phyloP scores from a whole-genome alignment of 1,140 invertebrate genomes.

The Venustaconcha ellipsiformis region DNA sequence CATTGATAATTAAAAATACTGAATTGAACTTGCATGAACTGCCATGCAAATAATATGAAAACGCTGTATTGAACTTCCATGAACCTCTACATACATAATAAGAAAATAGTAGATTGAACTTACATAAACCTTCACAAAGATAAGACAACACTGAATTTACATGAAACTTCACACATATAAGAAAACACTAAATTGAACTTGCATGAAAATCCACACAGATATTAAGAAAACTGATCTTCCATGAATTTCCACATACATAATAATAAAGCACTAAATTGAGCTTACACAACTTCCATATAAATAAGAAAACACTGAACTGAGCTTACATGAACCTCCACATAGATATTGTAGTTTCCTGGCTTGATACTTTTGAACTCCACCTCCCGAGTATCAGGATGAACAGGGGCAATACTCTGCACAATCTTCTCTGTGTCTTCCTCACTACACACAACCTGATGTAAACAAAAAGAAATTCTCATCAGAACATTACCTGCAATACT shows the following conservation, averaged over 20 bases:
- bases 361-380: slow-evolving; percentile 66
- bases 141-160: not conserved
- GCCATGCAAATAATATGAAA: not conserved
- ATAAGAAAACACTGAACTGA: not conserved
- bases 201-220: slow-evolving; percentile 66
- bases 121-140: not conserved
- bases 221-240: not conserved
- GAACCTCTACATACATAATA: slow-evolving; percentile 61
- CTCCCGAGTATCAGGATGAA: slow-evolving; percentile 63
- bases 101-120: no score
- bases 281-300: slow-evolving; percentile 40
- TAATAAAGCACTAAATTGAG: not conserved
- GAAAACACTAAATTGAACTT: slow-evolving; percentile 33
- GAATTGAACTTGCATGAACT: not conserved
- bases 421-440: slow-evolving; percentile 63
- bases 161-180: not conserved
- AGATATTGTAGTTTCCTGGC: slow-evolving; percentile 62
- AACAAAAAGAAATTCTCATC: not conserved
- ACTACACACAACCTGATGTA: slow-evolving; percentile 37
- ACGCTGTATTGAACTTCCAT: slow-evolving; percentile 50
- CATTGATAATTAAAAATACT: not conserved
- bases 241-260: not conserved
- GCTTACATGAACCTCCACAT: slow-evolving; percentile 65
- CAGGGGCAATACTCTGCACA: slow-evolving; percentile 61
- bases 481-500: no score